Base-by-base conservation (phyloP, 1,140 invertebrate species). In the Magallana ariakensis region DNA sequence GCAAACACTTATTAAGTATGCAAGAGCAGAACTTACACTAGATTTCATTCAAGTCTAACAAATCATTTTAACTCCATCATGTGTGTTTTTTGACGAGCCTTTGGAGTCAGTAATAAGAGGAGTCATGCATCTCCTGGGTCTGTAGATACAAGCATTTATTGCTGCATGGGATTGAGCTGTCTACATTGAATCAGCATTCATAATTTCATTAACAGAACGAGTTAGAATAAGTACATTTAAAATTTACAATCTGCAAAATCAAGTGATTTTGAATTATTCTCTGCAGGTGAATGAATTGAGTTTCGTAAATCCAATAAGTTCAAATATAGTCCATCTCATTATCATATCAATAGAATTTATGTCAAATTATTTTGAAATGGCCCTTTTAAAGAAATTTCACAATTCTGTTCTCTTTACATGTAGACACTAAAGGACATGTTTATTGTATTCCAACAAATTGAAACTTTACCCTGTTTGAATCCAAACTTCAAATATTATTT, bases 1-100 rank as follows among this genome's bases (percentile, higher is more conserved):
- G 66, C 22, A 75, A 75, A 26, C 66, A 75, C 66, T 22, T 11
- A 75, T 75, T 75, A 60, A 75, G 66, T 75, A 75, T 75, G 26
- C 66, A 75, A 75, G 66, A 75, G 22, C 66, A 75, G 66, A 75
- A 22, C 22, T 75, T 13, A 75, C 22, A 75, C 2, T 7, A 75
- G 22, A 75, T 46, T 26, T 75, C 22, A 75, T 75, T 75, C 22
- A 26, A 22, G 9, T 75, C 22, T 26, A 7, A 75, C 66, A 75
- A 75, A 22, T 70, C 7, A 8, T 70, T n/a, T 33, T 13, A 75
- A 75, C 66, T 75, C 66, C 66, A 26, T 75, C 10, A 26, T 11
- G 33, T 46, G 15, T 75, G 66, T 75, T 75, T 75, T 75, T 33
- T 19, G 58, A 11, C 13, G 26, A 75, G 10, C 66, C 0, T 75